phyloP scores from a whole-genome alignment of 64 coral and sea anemone genomes.

The Montipora cactus region DNA sequence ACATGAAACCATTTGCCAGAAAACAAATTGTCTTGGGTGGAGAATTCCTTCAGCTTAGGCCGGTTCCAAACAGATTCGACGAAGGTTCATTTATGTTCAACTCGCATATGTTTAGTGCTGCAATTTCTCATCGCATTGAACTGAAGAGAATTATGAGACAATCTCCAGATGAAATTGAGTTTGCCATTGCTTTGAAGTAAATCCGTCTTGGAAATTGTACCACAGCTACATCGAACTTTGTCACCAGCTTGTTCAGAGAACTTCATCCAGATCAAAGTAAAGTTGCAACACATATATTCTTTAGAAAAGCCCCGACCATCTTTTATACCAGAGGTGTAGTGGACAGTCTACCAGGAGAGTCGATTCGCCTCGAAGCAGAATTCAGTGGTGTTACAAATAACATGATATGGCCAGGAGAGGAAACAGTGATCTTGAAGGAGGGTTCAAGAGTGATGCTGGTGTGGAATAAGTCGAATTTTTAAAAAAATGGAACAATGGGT shows the following conservation, averaged over 20 bases:
- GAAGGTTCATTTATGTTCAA: slow-evolving; percentile 23
- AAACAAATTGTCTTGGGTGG: slow-evolving; percentile 59
- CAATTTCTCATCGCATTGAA: not conserved
- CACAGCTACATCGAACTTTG: not conserved
- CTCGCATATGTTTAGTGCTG: slow-evolving; percentile 16
- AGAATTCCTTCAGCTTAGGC: slow-evolving; percentile 59
- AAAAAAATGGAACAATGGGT: slow-evolving; percentile 49
- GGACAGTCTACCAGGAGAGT: slow-evolving; percentile 5
- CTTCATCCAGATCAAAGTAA: not conserved
- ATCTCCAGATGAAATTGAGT: slow-evolving; percentile 26
- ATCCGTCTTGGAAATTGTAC: not conserved
- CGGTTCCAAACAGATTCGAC: slow-evolving; percentile 52
- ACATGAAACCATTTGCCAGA: slow-evolving; percentile 39
- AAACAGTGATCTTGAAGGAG: slow-evolving; percentile 30
- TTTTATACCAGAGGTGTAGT: slow-evolving; percentile 25
- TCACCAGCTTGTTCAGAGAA: slow-evolving; percentile 28
- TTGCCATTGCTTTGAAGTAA: slow-evolving; percentile 22
- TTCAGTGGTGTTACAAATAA: slow-evolving; percentile 14
- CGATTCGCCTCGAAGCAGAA: slow-evolving; percentile 5
- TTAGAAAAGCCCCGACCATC: slow-evolving; percentile 48
- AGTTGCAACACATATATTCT: slow-evolving; percentile 5
- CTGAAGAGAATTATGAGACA: not conserved
- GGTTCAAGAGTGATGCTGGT: slow-evolving; percentile 47
- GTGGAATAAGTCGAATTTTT: slow-evolving; percentile 43
- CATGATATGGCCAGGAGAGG: slow-evolving; percentile 55